A percentile compares a stretch with the other conserved stretches of the same genome.
Conservation (phyloP, 1,140 invertebrate species). For the Tetramorium parvispinum region DNA sequence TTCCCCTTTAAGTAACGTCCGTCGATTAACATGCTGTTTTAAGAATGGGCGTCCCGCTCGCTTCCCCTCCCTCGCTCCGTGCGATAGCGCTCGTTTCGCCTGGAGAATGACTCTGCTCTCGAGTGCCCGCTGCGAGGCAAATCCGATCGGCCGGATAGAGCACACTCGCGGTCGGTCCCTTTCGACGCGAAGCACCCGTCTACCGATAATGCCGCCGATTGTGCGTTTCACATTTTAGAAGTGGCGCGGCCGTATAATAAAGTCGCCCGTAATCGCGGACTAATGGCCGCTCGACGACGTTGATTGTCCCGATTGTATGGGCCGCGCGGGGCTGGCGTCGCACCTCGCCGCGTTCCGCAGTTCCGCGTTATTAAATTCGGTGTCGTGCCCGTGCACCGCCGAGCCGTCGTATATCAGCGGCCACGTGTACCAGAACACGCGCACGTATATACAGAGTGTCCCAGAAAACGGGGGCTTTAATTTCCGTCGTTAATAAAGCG, state of each 20-base stretch:
- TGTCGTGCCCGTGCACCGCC: constrained; percentile 4
- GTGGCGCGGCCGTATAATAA: constrained; percentile 35
- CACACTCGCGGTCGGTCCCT: constrained; percentile 17
- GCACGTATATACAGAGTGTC: constrained; percentile 15
- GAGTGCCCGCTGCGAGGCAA: constrained; percentile 55
- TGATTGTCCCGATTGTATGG: constrained; percentile 59
- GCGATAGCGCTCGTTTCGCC: constrained; percentile 16
- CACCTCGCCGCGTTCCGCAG: constrained; percentile 44
- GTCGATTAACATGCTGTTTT: constrained; percentile 47
- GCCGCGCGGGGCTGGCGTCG: constrained; percentile 22
- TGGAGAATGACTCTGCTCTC: constrained; percentile 30
- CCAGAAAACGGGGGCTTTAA: constrained; percentile 10
- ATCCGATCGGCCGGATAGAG: constrained; percentile 50
- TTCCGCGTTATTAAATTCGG: constrained; percentile 59
- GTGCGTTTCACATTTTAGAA: constrained; percentile 34
- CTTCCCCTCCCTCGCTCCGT: background rate
- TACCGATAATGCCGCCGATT: constrained; percentile 53
- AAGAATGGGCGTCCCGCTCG: background rate
- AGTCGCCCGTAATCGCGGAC: constrained; percentile 48
- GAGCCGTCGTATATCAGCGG: constrained; percentile 30
- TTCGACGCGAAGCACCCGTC: constrained; percentile 5
- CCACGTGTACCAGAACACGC: constrained; percentile 30
- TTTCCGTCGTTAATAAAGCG: background rate
- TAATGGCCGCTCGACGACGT: constrained; percentile 49
- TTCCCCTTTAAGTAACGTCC: constrained; percentile 43